Evolutionary conservation across 1,140 invertebrate species (phyloP).

Genomic region (Callitettix versicolor): DNA sequence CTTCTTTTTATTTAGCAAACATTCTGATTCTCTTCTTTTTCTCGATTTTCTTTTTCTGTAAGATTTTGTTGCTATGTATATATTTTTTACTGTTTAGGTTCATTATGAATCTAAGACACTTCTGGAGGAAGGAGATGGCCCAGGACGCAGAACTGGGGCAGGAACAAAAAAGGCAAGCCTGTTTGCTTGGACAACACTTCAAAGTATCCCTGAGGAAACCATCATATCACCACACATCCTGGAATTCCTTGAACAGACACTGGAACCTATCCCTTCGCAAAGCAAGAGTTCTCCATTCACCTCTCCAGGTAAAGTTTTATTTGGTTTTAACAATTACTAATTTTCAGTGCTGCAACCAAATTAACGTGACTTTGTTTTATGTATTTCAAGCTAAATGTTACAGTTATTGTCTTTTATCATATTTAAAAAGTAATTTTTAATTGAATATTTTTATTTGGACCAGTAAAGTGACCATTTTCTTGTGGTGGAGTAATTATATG

Average conservation of each 20-base stretch:
- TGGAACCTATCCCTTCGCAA: constrained; percentile 77
- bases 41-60: too few relatives aligned
- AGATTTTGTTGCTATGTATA: too few relatives aligned
- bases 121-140: constrained; percentile 40
- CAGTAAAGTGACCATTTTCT: too few relatives aligned
- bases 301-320: constrained; percentile 7
- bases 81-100: constrained; percentile 37
- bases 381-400: too few relatives aligned
- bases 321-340: too few relatives aligned
- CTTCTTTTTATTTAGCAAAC: too few relatives aligned
- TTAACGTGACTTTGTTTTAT: not conserved
- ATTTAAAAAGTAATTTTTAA: too few relatives aligned
- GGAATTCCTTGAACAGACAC: constrained; percentile 87
- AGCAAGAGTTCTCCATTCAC: constrained; percentile 19
- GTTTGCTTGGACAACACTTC: constrained; percentile 90
- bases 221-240: constrained; percentile 90
- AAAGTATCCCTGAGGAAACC: constrained; percentile 91
- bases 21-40: too few relatives aligned
- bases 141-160: constrained; percentile 33
- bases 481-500: too few relatives aligned
- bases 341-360: too few relatives aligned
- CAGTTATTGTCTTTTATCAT: too few relatives aligned
- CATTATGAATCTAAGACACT: constrained; percentile 80
- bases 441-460: not conserved
- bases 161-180: constrained; percentile 82